phyloP scores from a whole-genome alignment of 2,888 invertebrate genomes.

The Lissonota sp. region DNA sequence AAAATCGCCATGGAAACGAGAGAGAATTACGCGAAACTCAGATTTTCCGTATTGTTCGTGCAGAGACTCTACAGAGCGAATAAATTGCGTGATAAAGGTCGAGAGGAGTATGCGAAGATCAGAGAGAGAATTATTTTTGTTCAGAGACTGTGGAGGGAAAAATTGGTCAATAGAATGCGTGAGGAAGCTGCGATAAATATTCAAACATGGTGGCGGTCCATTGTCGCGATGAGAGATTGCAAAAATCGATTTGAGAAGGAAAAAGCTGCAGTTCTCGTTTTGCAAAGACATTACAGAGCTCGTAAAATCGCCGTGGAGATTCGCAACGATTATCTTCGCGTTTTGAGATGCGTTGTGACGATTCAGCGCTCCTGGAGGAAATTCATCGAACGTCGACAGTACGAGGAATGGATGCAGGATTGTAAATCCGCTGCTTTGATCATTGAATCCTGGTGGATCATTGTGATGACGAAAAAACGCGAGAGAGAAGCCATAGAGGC shows the following conservation, averaged over 20 bases:
- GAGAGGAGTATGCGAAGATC: conserved; percentile 74
- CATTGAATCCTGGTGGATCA: conserved; percentile 70
- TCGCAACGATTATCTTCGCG: conserved; percentile 74
- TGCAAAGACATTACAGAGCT: conserved; percentile 84
- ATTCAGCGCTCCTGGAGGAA: conserved; percentile 71
- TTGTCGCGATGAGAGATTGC: conserved; percentile 56
- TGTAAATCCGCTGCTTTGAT: conserved; percentile 61
- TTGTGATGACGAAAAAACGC: conserved; percentile 29
- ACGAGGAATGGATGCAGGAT: conserved; percentile 45
- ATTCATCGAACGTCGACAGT: conserved; percentile 35
- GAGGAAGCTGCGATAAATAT: conserved; percentile 74
- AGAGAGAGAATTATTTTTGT: conserved; percentile 74
- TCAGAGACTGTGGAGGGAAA: conserved; percentile 83
- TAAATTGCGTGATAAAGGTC: conserved; percentile 34
- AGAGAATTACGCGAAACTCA: conserved; percentile 70
- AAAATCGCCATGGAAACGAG: conserved; percentile 78
- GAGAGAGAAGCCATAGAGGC: conserved; percentile 80
- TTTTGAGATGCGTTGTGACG: conserved; percentile 49
- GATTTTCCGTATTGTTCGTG: conserved; percentile 59
- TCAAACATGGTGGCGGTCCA: conserved; percentile 71
- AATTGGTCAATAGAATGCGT: conserved; percentile 65
- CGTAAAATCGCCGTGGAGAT: conserved; percentile 77
- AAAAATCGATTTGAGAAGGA: conserved; percentile 30
- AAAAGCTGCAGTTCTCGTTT: conserved; percentile 74
- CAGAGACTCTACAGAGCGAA: conserved; percentile 68